Evolutionary conservation across 2,797 vertebrate genomes (phyloP).

Genomic region (Myotis pilosus): DNA sequence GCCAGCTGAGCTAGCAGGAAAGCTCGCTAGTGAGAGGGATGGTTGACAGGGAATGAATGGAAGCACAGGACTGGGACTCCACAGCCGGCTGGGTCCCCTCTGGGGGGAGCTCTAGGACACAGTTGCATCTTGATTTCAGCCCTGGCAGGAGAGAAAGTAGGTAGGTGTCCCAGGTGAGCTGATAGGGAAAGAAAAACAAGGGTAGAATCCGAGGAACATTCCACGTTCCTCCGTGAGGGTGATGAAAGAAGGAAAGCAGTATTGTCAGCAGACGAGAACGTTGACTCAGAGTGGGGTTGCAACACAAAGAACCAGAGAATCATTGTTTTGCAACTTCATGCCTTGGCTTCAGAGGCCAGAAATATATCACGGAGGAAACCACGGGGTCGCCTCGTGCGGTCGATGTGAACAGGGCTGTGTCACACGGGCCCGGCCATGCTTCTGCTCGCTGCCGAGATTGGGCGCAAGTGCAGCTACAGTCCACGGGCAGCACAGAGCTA

Average conservation of each 20-base stretch:
- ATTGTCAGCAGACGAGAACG: not conserved
- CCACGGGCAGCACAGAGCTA: not conserved
- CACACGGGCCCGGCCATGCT: fast-evolving
- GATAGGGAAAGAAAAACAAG: slow-evolving; percentile 55
- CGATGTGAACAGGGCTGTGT: too few relatives aligned
- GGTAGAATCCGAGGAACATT: not conserved
- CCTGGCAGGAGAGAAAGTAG: slow-evolving; percentile 7
- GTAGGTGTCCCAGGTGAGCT: slow-evolving; percentile 17
- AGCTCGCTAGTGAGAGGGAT: not conserved
- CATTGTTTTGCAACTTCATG: not conserved
- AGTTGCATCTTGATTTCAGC: not conserved
- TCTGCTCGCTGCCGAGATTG: not conserved
- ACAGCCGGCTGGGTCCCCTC: too few relatives aligned
- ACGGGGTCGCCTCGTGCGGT: not conserved
- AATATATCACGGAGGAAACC: not conserved
- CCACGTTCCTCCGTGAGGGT: not conserved
- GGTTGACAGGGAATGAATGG: fast-evolving
- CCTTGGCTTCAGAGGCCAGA: not conserved
- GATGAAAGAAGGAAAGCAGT: not conserved
- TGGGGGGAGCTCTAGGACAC: fast-evolving
- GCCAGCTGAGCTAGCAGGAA: not conserved
- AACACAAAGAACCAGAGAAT: not conserved
- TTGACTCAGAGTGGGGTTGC: slow-evolving; percentile 18
- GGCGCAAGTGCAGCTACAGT: not conserved
- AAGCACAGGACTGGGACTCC: fast-evolving